Percentiles rank a stretch among this genome's conserved stretches.
Conservation (phyloP, 2,797 vertebrate genomes). For the Acipenser transmontanus region DNA sequence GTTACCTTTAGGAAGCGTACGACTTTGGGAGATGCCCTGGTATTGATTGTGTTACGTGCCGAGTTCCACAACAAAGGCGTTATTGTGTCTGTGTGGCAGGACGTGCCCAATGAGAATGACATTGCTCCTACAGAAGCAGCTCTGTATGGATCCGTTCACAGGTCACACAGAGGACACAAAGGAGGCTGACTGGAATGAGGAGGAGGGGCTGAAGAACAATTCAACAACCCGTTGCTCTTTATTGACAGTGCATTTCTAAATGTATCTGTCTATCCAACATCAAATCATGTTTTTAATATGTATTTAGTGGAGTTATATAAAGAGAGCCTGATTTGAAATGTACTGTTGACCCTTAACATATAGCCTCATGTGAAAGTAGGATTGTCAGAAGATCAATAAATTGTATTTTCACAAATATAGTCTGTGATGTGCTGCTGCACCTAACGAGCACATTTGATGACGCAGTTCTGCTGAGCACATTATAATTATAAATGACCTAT, state of each 20-base stretch:
- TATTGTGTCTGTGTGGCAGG: constrained; percentile 38
- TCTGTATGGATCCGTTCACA: constrained; percentile 36
- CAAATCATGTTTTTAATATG: too few relatives aligned
- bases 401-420: too few relatives aligned
- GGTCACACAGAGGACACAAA: constrained; percentile 31
- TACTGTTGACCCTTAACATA: too few relatives aligned
- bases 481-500: neutral
- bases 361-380: too few relatives aligned
- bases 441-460: constrained; percentile 11
- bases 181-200: constrained; percentile 14
- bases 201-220: neutral
- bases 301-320: too few relatives aligned
- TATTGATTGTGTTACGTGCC: constrained; percentile 27
- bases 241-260: too few relatives aligned
- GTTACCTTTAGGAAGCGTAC: neutral
- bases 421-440: neutral
- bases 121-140: constrained; percentile 45
- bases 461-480: constrained; percentile 5
- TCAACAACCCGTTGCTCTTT: too few relatives aligned
- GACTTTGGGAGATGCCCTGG: neutral
- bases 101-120: constrained; percentile 37
- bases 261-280: too few relatives aligned
- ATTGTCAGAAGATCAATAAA: too few relatives aligned
- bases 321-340: too few relatives aligned
- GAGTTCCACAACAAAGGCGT: constrained; percentile 32